These are phyloP conservation scores for Diadromus collaris DNA, from an alignment of 2,888 invertebrate species.

Conservation along the genomic window DNA sequence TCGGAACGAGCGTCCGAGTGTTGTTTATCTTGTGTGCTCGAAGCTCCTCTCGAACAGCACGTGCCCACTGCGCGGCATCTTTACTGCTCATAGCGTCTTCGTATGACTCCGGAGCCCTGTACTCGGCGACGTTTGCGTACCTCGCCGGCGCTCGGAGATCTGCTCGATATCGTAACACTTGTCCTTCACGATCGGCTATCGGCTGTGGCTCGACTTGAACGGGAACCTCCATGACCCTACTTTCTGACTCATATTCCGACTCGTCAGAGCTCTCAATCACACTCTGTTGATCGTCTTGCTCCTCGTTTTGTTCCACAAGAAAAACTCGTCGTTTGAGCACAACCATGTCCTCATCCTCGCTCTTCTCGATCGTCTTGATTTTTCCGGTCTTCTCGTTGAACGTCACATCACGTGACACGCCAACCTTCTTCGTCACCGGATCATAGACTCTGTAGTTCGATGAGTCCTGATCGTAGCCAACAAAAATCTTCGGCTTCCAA, in stretches of 20 bases:
- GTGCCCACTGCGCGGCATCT: slow-evolving; percentile 11
- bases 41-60: slow-evolving; percentile 17
- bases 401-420: slow-evolving; percentile 15
- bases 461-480: slow-evolving; percentile 56
- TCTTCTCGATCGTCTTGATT: slow-evolving; percentile 4
- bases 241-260: not conserved
- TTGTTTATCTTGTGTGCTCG: not conserved
- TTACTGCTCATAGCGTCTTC: slow-evolving; percentile 38
- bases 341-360: slow-evolving; percentile 14
- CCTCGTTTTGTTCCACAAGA: slow-evolving; percentile 2
- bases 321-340: slow-evolving; percentile 4
- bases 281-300: slow-evolving; percentile 13
- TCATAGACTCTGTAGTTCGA: slow-evolving; percentile 59
- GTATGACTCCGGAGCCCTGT: slow-evolving; percentile 28
- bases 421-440: slow-evolving; percentile 16
- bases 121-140: slow-evolving; percentile 39
- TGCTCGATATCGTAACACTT: slow-evolving; percentile 30
- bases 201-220: slow-evolving; percentile 15
- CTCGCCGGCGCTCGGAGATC: slow-evolving; percentile 25
- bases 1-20: slow-evolving; percentile 13
- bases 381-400: slow-evolving; percentile 28
- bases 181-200: not conserved
- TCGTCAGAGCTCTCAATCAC: slow-evolving; percentile 12
- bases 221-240: slow-evolving; percentile 2
- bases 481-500: slow-evolving; percentile 45